Evolutionary conservation across 2,888 invertebrate species (phyloP).

Genomic region (Tenodera sinensis): DNA sequence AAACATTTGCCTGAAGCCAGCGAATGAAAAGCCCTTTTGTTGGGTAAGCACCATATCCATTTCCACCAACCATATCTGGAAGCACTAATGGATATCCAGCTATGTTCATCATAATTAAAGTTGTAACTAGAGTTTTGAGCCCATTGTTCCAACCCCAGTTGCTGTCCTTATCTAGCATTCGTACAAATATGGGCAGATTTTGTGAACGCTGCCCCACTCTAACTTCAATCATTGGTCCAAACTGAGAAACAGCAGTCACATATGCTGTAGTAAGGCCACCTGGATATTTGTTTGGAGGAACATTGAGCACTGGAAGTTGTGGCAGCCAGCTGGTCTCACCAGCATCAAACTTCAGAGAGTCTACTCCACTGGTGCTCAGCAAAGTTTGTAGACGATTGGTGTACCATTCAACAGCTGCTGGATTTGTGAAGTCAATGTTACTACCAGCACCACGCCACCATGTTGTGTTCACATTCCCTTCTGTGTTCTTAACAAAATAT

Average conservation of each 20-base stretch:
- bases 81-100: conserved; percentile 69
- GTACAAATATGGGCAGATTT: conserved; percentile 63
- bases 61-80: conserved; percentile 78
- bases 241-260: conserved; percentile 53
- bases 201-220: conserved; percentile 70
- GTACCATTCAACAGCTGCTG: conserved; percentile 55
- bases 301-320: conserved; percentile 19
- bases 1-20: conserved; percentile 74
- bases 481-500: conserved; percentile 49
- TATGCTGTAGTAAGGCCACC: conserved; percentile 41
- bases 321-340: conserved; percentile 69
- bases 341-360: conserved; percentile 78
- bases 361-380: conserved; percentile 59
- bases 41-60: conserved; percentile 55
- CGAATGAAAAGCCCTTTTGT: conserved; percentile 67
- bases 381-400: conserved; percentile 41
- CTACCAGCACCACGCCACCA: conserved; percentile 57
- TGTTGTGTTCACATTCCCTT: conserved; percentile 39
- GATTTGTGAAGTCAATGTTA: conserved; percentile 71
- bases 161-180: conserved; percentile 77
- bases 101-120: conserved; percentile 60
- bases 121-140: conserved; percentile 66
- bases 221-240: conserved; percentile 64
- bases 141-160: conserved; percentile 66
- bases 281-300: background rate